These are phyloP conservation scores for Falco punctatus DNA, from an alignment of 2,113 vertebrate species.

Conservation along the genomic window DNA sequence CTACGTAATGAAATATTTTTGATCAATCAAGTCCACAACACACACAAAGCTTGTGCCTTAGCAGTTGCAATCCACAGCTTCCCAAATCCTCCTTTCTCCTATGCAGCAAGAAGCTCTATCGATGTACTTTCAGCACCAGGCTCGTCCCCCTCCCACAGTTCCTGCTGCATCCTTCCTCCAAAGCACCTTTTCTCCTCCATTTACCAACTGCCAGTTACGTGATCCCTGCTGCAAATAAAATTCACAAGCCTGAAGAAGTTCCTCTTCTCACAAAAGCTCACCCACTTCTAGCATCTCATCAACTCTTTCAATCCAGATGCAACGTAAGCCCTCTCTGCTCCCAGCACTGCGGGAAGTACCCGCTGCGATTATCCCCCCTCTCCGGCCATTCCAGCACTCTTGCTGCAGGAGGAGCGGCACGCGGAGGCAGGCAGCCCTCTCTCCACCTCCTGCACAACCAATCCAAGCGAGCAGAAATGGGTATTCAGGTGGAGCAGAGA, in stretches of 20 bases:
- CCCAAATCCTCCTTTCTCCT: neutral
- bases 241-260: neutral
- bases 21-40: neutral
- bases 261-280: neutral
- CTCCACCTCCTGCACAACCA: neutral
- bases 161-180: neutral
- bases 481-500: neutral
- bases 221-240: neutral
- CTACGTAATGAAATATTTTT: rapidly evolving
- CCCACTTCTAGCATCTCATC: neutral
- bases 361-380: neutral
- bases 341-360: neutral
- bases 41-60: neutral
- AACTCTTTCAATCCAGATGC: neutral
- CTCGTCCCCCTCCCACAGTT: neutral
- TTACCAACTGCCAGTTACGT: neutral
- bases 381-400: neutral
- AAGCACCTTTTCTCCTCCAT: neutral
- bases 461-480: neutral
- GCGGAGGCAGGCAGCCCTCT: neutral
- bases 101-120: too few relatives aligned
- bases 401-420: neutral
- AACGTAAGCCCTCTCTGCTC: neutral
- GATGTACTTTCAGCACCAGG: neutral
- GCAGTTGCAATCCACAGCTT: neutral